phyloP scores from a whole-genome alignment of 2,888 invertebrate species.

The Hirtodrosophila alboralis region DNA sequence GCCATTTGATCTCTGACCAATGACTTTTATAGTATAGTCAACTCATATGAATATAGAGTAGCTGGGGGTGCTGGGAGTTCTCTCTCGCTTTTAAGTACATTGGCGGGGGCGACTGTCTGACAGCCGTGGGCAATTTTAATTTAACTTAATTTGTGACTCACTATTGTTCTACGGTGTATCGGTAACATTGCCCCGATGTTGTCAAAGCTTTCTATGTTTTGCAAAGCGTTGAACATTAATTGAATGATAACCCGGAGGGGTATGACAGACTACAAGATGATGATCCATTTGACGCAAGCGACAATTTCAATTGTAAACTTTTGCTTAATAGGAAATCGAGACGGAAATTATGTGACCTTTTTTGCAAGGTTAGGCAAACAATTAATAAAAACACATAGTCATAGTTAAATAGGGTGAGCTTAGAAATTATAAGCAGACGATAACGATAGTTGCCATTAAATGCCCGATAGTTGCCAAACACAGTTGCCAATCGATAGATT shows the following conservation, averaged over 20 bases:
- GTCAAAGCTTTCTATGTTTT: slow-evolving; percentile 30
- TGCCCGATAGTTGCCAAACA: no score
- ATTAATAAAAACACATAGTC: slow-evolving; percentile 22
- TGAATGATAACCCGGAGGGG: slow-evolving; percentile 49
- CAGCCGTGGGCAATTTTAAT: slow-evolving; percentile 45
- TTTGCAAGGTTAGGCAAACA: slow-evolving; percentile 24
- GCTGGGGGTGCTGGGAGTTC: no score
- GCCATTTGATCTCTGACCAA: slow-evolving; percentile 60
- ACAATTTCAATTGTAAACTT: slow-evolving; percentile 37
- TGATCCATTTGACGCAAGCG: slow-evolving; percentile 48
- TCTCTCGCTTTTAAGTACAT: slow-evolving; percentile 8
- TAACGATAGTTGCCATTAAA: no score
- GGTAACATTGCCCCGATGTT: slow-evolving; percentile 42
- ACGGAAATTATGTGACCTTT: slow-evolving; percentile 68
- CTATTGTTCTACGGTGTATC: slow-evolving; percentile 24
- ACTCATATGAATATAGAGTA: slow-evolving; percentile 26
- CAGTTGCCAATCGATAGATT: no score
- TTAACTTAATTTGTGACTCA: slow-evolving; percentile 76
- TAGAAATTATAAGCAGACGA: neutral
- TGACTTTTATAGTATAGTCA: slow-evolving; percentile 51
- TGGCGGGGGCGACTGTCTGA: slow-evolving; percentile 35
- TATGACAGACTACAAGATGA: slow-evolving; percentile 17
- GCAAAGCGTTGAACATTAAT: slow-evolving; percentile 54
- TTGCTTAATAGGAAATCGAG: slow-evolving; percentile 61
- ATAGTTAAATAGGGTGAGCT: neutral